Evolutionary conservation across 2,113 vertebrate species (phyloP), one percentile per base, ranked within the genome.

Genomic region (Notiomystis cincta): DNA sequence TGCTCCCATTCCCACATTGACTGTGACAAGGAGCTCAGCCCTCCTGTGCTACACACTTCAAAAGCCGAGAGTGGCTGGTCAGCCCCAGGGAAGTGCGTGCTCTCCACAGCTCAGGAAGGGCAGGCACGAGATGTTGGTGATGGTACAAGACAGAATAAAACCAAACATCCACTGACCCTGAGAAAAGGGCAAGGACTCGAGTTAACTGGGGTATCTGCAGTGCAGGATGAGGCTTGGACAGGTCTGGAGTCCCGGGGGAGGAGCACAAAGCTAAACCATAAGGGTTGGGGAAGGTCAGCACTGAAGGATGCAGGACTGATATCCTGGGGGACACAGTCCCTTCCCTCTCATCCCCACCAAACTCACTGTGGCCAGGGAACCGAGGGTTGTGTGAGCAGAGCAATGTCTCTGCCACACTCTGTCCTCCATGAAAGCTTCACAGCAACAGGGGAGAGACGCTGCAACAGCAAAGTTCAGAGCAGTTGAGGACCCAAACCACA

Each of bases 331-430:
- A 69, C 1, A 3, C 1, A 3, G 4, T 30, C 22, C 53, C 67
- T 75, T 62, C 6, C 1, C 25, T 83, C 27, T 61, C 57, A 33
- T 10, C 45, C 6, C 11, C 64, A 50, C 37, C 47, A 40, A 54
- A 58, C 37, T 54, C 61, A 7, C 25, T 2, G 5, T 0, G 0
- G 51, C 31, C 21, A 11, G 10, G 47, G 35, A 25, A 89, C 17
- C 0, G 1, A 90, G 27, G 45, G n/a, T 2, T 7, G 1, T 6
- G 30, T 0, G 9, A 87, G 33, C 51, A 81, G 10, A 69, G 47
- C 2, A 3, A 24, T 0, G 1, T 11, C 54, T 78, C 61, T 66
- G 44, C 57, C 61, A 15, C 0, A 0, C 38, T 56, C 48, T 8
- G 1, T 45, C 67, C 57, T 67, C 48, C 44, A 15, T 13, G 24